Evolutionary conservation across 2,113 vertebrate species (phyloP), one percentile per base, ranked within the genome.

Genomic region (Corythoichthys intestinalis): DNA sequence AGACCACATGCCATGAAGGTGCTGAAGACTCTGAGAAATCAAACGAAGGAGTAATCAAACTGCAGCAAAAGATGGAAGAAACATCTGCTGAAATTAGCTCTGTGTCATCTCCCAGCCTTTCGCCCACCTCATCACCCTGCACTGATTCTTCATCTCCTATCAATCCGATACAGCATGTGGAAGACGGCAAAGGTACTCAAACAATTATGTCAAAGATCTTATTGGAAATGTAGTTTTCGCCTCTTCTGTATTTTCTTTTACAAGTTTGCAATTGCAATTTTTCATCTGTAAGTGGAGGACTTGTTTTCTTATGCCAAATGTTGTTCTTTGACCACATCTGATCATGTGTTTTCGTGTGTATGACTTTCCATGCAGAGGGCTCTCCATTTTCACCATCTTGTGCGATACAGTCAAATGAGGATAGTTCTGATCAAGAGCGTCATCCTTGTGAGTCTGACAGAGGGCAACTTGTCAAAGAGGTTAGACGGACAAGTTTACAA

Each of bases 381-480:
- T 15, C 44, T 3, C 10, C 12, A 34, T 59, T 65, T 58, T 35
- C 65, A n/a, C 60, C 63, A 3, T 15, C 9, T 0, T 52, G 37
- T 28, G 34, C 84, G 0, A 8, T 70, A 9, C 7, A 80, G 28
- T 1, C 34, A 67, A 69, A 65, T 0, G 87, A 90, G 6, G 46
- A 68, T 3, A 1, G 41, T 57, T 69, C 41, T 17, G 65, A 78
- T 48, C 60, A 71, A 44, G 4, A 39, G 41, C 17, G 2, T 28
- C 61, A 20, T 3, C 48, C 49, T 3, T 50, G 80, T 92, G 7
- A 68, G 20, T 91, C 93, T 49, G 86, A 94, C 69, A 93, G 92
- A 56, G 87, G 77, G 0, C 90, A 93, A 74, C 89, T 96, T 73
- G 92, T 94, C 83, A 95, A 93, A 83, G 93, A 97, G 96, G 95